phyloP scores from a whole-genome alignment of 2,888 invertebrate genomes.

The Onthophagus sagittarius region DNA sequence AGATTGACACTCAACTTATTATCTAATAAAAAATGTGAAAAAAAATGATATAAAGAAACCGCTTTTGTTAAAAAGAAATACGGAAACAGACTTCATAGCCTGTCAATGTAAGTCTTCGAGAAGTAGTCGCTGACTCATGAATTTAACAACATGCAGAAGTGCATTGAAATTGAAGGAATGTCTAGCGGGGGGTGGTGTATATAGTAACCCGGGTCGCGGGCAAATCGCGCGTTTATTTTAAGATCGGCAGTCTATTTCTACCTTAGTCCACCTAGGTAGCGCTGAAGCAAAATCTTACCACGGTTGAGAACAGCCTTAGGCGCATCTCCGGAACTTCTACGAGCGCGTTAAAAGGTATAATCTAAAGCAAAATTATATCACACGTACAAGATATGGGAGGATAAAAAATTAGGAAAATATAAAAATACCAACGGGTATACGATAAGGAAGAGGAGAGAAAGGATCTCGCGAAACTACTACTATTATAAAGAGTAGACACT shows the following conservation, averaged over 20 bases:
- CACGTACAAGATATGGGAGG: neutral
- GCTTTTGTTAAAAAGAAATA: neutral
- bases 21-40: too few species aligned
- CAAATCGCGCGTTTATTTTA: neutral
- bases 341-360: neutral
- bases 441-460: neutral
- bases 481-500: neutral
- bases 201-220: neutral
- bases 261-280: neutral
- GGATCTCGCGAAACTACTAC: neutral
- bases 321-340: neutral
- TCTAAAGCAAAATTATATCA: neutral
- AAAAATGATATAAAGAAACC: neutral
- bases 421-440: neutral
- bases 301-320: neutral
- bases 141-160: neutral
- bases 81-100: neutral
- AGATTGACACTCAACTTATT: too few species aligned
- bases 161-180: neutral
- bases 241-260: neutral
- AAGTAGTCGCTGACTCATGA: neutral
- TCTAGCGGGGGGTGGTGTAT: neutral
- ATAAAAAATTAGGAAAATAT: neutral
- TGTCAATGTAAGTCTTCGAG: neutral
- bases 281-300: neutral